Evolutionary conservation across 2,797 vertebrate genomes (phyloP).

Genomic region (Euthynnus affinis): DNA sequence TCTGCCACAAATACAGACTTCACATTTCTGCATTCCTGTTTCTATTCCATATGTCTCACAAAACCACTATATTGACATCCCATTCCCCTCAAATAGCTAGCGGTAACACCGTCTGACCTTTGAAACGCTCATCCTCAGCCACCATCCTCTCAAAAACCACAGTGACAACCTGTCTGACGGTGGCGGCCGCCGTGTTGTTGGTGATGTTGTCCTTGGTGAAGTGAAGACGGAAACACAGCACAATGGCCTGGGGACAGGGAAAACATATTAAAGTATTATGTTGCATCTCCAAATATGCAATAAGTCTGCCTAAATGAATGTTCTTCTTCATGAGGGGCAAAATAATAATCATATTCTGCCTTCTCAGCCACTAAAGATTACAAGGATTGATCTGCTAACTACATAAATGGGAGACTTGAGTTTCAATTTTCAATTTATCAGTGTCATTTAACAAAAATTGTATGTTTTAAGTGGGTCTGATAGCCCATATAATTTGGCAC

Average conservation of each 20-base stretch:
- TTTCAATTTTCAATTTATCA: background rate
- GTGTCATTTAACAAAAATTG: background rate
- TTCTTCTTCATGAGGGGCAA: background rate
- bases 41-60: too few species aligned
- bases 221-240: slow-evolving; percentile 98
- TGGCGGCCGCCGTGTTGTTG: slow-evolving; percentile 98
- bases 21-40: background rate
- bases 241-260: slow-evolving; percentile 91
- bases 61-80: background rate
- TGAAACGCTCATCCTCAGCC: slow-evolving; percentile 94
- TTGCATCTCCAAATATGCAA: background rate
- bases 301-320: background rate
- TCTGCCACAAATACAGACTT: background rate
- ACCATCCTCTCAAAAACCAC: slow-evolving; percentile 99
- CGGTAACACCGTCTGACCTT: slow-evolving; percentile 84
- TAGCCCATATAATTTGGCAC: background rate
- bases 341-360: background rate
- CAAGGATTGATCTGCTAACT: background rate
- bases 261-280: background rate
- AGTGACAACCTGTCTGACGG: slow-evolving; percentile 97
- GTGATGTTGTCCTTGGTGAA: slow-evolving; percentile 99
- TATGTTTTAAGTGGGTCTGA: background rate
- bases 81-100: background rate
- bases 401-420: background rate
- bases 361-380: background rate